A percentile compares a stretch with the other conserved stretches of the same genome.
Evolutionary conservation across 2,113 vertebrate species (phyloP).

Genomic region (Riparia riparia): DNA sequence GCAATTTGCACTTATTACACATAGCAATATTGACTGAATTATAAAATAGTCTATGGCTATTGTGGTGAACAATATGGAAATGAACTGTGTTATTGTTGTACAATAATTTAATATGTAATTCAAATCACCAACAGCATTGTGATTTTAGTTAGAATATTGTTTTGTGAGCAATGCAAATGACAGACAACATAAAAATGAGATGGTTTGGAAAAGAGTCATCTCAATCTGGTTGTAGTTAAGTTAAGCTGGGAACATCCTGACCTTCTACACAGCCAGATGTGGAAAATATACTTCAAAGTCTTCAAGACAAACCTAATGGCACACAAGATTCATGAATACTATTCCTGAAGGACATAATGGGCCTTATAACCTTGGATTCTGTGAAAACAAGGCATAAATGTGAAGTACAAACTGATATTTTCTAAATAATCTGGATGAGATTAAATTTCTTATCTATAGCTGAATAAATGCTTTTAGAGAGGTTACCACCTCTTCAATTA

Average conservation of each 20-base stretch:
- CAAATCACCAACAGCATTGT: not conserved
- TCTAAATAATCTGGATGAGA: not conserved
- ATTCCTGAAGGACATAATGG: not conserved
- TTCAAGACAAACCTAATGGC: not conserved
- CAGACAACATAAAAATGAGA: not conserved
- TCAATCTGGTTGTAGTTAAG: slow-evolving; percentile 39
- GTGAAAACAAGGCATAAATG: not conserved
- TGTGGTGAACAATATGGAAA: not conserved
- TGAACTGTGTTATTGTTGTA: not conserved
- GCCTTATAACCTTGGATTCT: not conserved
- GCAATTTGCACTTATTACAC: not conserved
- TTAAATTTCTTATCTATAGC: not conserved
- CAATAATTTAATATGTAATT: slow-evolving; percentile 2
- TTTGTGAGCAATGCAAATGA: not conserved
- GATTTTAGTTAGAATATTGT: not conserved
- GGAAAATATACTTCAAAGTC: slow-evolving; percentile 40
- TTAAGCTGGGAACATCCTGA: slow-evolving; percentile 37
- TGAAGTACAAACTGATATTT: not conserved
- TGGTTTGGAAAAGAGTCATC: not conserved
- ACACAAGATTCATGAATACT: not conserved
- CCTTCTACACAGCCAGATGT: slow-evolving; percentile 38
- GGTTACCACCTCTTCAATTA: not conserved
- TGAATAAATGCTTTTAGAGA: not conserved
- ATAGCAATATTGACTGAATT: not conserved
- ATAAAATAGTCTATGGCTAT: not conserved